Percentiles rank a stretch among this genome's conserved stretches.
phyloP scores from a whole-genome alignment of 92 coral and sea anemone species.

The Porites lobata region DNA sequence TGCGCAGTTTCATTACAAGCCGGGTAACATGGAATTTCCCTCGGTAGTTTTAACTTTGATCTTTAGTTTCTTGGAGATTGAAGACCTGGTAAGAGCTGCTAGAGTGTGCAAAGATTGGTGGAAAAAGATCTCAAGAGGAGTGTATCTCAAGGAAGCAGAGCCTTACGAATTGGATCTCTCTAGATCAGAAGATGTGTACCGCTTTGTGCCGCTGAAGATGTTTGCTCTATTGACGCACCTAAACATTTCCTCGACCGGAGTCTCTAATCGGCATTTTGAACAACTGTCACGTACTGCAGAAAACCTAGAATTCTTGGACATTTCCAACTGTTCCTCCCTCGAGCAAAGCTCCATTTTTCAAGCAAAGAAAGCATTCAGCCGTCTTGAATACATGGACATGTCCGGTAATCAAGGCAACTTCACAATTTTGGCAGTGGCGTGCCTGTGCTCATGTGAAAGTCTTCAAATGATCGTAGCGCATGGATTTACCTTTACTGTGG shows the following conservation, averaged over 20 bases:
- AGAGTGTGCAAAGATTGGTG: background rate
- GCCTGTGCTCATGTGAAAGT: constrained; percentile 39
- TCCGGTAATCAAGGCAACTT: no score
- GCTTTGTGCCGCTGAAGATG: constrained; percentile 6
- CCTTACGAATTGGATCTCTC: constrained; percentile 6
- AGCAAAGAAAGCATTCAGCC: background rate
- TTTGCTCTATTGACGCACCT: background rate
- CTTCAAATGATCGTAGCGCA: constrained; percentile 30
- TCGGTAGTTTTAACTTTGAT: background rate
- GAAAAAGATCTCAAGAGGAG: background rate
- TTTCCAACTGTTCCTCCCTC: constrained; percentile 7
- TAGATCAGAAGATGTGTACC: constrained; percentile 1
- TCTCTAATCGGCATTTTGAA: constrained; percentile 21
- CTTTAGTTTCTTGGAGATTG: constrained; percentile 9
- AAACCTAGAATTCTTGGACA: constrained; percentile 5
- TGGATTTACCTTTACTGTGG: background rate
- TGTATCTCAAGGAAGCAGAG: background rate
- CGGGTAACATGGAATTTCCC: background rate
- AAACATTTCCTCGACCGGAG: background rate
- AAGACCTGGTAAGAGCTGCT: background rate
- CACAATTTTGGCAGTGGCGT: background rate
- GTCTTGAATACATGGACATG: constrained; percentile 8
- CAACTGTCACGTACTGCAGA: background rate
- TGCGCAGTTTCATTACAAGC: background rate
- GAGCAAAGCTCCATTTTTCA: constrained; percentile 22